A percentile compares a stretch with the other conserved stretches of the same genome.
phyloP scores from a whole-genome alignment of 2,113 vertebrate species.

The Prietella phreatophila region DNA sequence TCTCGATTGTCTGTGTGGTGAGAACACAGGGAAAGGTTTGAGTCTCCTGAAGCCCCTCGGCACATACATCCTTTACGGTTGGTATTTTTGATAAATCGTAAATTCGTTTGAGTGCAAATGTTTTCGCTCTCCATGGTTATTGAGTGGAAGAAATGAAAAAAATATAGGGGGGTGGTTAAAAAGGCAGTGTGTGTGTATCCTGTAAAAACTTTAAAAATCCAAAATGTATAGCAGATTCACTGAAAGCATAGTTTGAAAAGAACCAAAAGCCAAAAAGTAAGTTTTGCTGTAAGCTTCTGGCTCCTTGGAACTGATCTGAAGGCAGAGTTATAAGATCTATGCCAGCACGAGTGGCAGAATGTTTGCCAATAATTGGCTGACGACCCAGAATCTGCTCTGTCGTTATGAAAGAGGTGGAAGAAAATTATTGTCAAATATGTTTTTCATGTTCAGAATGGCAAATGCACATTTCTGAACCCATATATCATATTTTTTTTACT shows the following conservation, averaged over 20 bases:
- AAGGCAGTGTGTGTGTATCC: background rate
- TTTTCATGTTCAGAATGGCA: background rate
- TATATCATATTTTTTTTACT: background rate
- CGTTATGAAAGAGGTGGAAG: background rate
- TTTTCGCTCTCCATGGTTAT: background rate
- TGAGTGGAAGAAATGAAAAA: background rate
- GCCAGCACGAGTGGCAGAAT: background rate
- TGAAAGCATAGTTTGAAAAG: background rate
- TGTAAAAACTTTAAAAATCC: background rate
- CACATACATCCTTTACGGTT: conserved; percentile 96
- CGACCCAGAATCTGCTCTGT: background rate
- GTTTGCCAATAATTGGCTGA: conserved; percentile 6
- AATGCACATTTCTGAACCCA: background rate
- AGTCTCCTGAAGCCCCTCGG: conserved; percentile 92
- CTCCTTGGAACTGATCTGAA: background rate
- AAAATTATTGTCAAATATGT: background rate
- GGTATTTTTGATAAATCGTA: conserved; percentile 55
- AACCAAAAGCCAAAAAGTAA: background rate
- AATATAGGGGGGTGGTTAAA: background rate
- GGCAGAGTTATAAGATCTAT: background rate
- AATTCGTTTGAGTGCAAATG: background rate
- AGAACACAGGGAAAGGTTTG: conserved; percentile 95
- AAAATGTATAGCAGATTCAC: background rate
- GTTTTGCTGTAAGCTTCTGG: background rate
- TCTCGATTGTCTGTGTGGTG: conserved; percentile 93